Evolutionary conservation across 2,888 invertebrate species (phyloP), one percentile per base, ranked within the genome.

Genomic region (Rhamnusium bicolor): DNA sequence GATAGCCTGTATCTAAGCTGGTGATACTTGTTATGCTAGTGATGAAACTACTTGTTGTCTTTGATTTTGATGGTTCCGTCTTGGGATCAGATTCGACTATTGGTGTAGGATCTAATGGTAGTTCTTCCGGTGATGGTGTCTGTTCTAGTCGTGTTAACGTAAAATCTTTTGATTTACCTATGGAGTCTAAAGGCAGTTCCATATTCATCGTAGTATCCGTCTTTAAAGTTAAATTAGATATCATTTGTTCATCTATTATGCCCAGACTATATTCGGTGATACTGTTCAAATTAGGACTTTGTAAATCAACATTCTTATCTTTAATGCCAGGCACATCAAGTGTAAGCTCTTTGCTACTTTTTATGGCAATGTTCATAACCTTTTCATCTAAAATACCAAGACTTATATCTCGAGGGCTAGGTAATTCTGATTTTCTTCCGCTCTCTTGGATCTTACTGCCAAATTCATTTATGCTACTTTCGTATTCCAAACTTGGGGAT

Each of bases 1-100:
- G 97, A 88, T 97, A 97, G 51, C 98, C 97, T n/a, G 94, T 95
- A 87, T 98, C 97, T 79, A 96, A 90, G 87, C 97, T 97, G 27
- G 95, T 95, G 74, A 96, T 95, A 85, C 96, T 96, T n/a, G 96
- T 96, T 16, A 96, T 94, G 84, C 96, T 95, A 1, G 95, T 95
- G 18, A 96, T 93, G 84, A 95, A 95, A 86, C 94, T 94, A 80
- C 91, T 94, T 5, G 92, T 92, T 10, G 93, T 92, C 88, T 93
- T 93, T 3, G 80, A 75, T 85, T 92, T 92, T 7, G 90, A 89
- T 80, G 90, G 90, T 75, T 92, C 92, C 54, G 89, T 91, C 86
- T 92, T 92, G 65, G 90, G 89, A 51, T 81, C 81, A 14, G 73
- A 74, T 58, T 81, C 91, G 89, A 12, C 90, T 89, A 80, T 79